Conservation (phyloP, 1,140 invertebrate species). For the Cherax quadricarinatus region DNA sequence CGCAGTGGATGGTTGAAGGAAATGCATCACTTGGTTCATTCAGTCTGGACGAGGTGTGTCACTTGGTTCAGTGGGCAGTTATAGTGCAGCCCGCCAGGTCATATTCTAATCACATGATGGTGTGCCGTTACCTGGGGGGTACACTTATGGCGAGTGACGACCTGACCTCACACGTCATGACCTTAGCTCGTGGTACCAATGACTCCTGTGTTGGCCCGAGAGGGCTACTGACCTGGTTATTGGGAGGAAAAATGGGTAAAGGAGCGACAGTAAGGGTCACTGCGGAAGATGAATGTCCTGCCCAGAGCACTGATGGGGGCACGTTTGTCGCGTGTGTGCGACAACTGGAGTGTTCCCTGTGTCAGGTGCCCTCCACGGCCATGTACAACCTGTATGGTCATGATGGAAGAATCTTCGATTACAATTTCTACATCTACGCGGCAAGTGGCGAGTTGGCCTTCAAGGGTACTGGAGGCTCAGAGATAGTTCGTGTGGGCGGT, state of each 20-base stretch:
- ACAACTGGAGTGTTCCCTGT: constrained; percentile 50
- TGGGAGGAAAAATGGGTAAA: background rate
- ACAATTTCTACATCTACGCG: constrained; percentile 48
- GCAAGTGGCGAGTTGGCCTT: constrained; percentile 4
- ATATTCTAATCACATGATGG: constrained; percentile 26
- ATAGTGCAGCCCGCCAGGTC: constrained; percentile 32
- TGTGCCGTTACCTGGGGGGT: constrained; percentile 55
- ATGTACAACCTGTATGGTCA: constrained; percentile 64
- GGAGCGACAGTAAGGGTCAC: background rate
- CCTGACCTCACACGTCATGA: background rate
- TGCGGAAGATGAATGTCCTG: constrained; percentile 43
- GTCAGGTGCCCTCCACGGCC: constrained; percentile 6
- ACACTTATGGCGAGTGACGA: background rate
- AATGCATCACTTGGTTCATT: constrained; percentile 1
- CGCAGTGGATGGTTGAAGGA: constrained; percentile 21
- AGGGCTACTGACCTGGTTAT: constrained; percentile 53
- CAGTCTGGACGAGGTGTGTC: constrained; percentile 26
- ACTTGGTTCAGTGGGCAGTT: background rate
- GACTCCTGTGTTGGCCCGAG: constrained; percentile 31
- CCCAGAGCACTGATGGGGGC: constrained; percentile 8
- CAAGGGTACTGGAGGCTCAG: constrained; percentile 39
- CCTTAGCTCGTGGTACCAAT: background rate
- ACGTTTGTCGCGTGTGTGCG: constrained; percentile 55
- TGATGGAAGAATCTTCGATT: constrained; percentile 62
- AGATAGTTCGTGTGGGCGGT: constrained; percentile 18